Percentiles rank a stretch among this genome's conserved stretches.
These are phyloP conservation scores for Crenuchus spilurus DNA, from an alignment of 2,797 vertebrate genomes.

Conservation along the genomic window DNA sequence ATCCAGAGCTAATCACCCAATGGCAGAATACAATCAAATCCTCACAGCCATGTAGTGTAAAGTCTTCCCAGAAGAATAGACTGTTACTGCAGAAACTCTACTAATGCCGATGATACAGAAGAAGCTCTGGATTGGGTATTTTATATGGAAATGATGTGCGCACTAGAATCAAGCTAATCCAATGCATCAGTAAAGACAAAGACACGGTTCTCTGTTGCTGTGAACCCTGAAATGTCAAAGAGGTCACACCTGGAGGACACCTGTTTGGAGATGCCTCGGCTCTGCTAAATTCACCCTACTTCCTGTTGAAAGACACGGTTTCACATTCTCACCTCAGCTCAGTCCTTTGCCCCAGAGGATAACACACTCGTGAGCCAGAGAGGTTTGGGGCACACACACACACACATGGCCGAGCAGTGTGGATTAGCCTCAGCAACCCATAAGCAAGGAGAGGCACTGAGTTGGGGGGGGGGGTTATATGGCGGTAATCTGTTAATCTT, in stretches of 20 bases:
- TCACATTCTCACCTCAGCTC: neutral
- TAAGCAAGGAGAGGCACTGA: conserved; percentile 33
- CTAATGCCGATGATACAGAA: too few species aligned
- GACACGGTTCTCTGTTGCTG: too few species aligned
- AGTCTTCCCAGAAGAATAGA: too few species aligned
- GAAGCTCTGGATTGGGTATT: too few species aligned
- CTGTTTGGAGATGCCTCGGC: conserved; percentile 5
- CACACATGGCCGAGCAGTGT: neutral
- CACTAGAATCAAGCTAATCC: too few species aligned
- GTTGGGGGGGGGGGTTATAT: conserved; percentile 51
- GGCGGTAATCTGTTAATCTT: conserved; percentile 78
- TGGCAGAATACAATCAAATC: too few species aligned
- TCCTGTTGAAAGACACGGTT: conserved; percentile 2
- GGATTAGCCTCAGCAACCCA: conserved; percentile 42
- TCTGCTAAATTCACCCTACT: conserved; percentile 1
- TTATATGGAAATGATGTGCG: too few species aligned
- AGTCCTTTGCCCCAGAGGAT: neutral
- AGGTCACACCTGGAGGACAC: conserved; percentile 17
- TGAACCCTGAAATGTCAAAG: conserved; percentile 1
- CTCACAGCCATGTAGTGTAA: too few species aligned
- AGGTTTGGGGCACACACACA: conserved; percentile 24
- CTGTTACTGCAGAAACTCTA: too few species aligned
- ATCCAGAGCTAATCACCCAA: too few species aligned
- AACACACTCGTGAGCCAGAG: conserved; percentile 24
- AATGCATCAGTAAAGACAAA: too few species aligned